A percentile compares a stretch with the other conserved stretches of the same genome.
phyloP scores from a whole-genome alignment of 2,113 vertebrate genomes.

The Pterocles orientalis region DNA sequence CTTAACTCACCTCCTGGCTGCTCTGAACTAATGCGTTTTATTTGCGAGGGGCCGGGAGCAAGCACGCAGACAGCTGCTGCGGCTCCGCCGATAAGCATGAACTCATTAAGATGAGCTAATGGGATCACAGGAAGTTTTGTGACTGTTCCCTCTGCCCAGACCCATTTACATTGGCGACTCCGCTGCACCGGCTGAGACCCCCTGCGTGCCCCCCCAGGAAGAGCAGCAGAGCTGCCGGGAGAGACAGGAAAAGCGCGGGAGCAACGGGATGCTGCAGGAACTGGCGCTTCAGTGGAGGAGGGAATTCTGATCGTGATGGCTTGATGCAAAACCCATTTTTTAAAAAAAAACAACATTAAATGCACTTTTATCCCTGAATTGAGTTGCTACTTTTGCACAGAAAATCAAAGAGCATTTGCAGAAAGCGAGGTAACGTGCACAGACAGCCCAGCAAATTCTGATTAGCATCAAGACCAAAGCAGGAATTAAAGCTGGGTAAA shows the following conservation, averaged over 20 bases:
- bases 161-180: background rate
- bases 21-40: background rate
- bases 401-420: background rate
- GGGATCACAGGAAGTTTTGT: background rate
- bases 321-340: background rate
- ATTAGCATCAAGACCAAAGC: constrained; percentile 19
- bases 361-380: background rate
- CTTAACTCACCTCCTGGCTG: background rate
- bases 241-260: background rate
- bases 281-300: background rate
- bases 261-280: background rate
- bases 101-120: constrained; percentile 26
- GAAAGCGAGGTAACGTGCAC: background rate
- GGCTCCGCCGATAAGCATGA: background rate
- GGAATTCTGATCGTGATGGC: background rate
- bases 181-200: background rate
- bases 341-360: background rate
- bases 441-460: constrained; percentile 4
- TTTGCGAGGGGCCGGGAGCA: background rate
- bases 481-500: background rate
- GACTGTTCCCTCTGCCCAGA: background rate
- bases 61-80: background rate
- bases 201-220: rapidly evolving
- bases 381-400: background rate
- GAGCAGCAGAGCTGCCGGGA: background rate